phyloP scores from a whole-genome alignment of 2,113 vertebrate genomes.

The Apteryx mantelli region DNA sequence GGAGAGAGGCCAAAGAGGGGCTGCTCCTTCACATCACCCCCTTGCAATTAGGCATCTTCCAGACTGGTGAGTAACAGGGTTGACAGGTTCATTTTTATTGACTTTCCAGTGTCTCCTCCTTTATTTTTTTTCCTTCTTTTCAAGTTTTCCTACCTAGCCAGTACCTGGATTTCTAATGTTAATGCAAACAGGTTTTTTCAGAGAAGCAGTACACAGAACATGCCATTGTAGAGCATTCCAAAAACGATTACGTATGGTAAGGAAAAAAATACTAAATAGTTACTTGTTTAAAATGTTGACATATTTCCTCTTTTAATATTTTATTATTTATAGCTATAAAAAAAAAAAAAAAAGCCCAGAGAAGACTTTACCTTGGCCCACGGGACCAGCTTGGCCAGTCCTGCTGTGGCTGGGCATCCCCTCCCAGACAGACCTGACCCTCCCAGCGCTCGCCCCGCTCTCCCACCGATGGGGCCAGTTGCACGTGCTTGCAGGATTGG shows the following conservation, averaged over 20 bases:
- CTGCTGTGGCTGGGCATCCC: not conserved
- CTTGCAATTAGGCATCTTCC: too few species aligned
- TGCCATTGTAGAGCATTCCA: too few species aligned
- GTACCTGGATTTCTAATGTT: not conserved
- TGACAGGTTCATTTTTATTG: not conserved
- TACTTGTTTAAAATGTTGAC: not conserved
- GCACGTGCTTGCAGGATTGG: not conserved
- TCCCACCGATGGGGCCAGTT: not conserved
- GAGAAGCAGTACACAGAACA: too few species aligned
- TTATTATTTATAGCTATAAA: not conserved
- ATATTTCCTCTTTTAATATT: not conserved
- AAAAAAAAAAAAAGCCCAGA: not conserved
- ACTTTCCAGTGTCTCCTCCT: not conserved
- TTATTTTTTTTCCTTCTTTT: not conserved
- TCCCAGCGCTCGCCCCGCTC: not conserved
- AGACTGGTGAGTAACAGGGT: too few species aligned
- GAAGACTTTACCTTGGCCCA: not conserved
- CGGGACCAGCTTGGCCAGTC: not conserved
- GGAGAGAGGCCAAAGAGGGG: too few species aligned
- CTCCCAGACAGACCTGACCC: not conserved
- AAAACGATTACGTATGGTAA: not conserved
- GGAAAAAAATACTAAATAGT: not conserved
- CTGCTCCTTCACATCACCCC: too few species aligned
- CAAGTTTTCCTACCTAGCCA: not conserved
- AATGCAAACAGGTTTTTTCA: not conserved